Evolutionary conservation across 2,797 vertebrate species (phyloP), one percentile per base, ranked within the genome.

Genomic region (Lutra lutra): DNA sequence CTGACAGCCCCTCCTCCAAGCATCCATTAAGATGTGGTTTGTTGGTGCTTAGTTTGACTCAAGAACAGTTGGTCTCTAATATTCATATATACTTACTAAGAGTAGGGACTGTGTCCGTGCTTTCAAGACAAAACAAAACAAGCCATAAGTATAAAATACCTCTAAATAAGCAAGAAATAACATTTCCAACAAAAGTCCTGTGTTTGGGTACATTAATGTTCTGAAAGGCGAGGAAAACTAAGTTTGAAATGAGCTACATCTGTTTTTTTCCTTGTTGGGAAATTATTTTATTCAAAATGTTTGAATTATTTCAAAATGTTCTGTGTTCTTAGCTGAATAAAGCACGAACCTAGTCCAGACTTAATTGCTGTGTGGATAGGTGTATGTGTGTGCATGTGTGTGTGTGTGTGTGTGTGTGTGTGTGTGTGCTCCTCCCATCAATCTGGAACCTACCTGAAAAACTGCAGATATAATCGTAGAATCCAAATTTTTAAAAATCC

Each of bases 251-350:
- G 38, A 78, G 54, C 43, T 70, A 43, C 66, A 58, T 90, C 54
- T 94, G 70, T 25, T 68, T 92, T 96, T 96, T 92, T 79, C 89
- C 56, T 94, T 70, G 27, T 68, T 84, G 27, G 82, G 15, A n/a
- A n/a, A n/a, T n/a, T n/a, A n/a, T n/a, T n/a, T n/a, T n/a, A n/a
- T n/a, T n/a, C n/a, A n/a, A n/a, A n/a, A n/a, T n/a, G n/a, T n/a
- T n/a, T n/a, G n/a, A n/a, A n/a, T 54, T 96, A 29, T 29, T 66
- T 86, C 68, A 60, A 46, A 82, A 38, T 86, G 75, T 89, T 92
- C 66, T 56, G 13, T 54, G 25, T 73, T 79, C 72, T 87, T 89
- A 66, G 46, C 80, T 83, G 83, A 95, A 92, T 35, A 95, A 92
- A 75, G 85, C 43, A 90, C 15, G 35, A 92, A 54, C 29, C n/a